A percentile compares a stretch with the other conserved stretches of the same genome.
Evolutionary conservation across 1,140 invertebrate species (phyloP).

Genomic region (Megalopta genalis): DNA sequence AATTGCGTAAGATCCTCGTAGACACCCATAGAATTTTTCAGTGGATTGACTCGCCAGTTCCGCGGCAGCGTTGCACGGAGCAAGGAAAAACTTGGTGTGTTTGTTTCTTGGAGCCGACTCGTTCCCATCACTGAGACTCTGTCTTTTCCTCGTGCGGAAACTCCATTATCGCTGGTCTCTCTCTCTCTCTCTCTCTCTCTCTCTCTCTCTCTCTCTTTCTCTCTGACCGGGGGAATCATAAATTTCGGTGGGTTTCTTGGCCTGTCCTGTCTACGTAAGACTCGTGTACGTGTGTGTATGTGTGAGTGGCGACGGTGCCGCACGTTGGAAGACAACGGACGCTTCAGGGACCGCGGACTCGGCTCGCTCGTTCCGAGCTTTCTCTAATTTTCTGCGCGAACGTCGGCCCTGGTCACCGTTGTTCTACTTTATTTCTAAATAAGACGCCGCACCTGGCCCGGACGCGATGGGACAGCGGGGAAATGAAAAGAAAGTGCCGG

Average conservation of each 20-base stretch:
- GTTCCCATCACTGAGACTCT: conserved; percentile 12
- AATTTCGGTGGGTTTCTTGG: conserved; percentile 29
- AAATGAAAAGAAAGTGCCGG: conserved; percentile 5
- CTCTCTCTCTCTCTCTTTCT: no score
- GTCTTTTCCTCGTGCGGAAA: conserved; percentile 44
- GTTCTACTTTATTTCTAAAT: neutral
- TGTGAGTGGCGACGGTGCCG: neutral
- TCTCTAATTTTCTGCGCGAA: neutral
- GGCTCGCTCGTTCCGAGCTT: neutral
- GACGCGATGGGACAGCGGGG: neutral
- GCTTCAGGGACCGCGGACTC: neutral
- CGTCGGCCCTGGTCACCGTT: neutral
- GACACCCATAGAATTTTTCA: no score
- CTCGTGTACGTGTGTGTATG: conserved; percentile 3
- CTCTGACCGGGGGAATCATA: conserved; percentile 19
- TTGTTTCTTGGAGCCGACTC: no score
- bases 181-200: no score
- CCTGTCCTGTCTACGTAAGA: no score
- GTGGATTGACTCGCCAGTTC: no score
- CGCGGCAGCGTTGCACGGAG: no score
- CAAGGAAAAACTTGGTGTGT: no score
- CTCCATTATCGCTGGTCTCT: conserved; percentile 58
- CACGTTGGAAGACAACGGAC: neutral
- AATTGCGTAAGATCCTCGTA: no score
- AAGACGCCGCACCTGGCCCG: neutral